Evolutionary conservation across 2,113 vertebrate species (phyloP), one percentile per base, ranked within the genome.

Genomic region (Hippocampus comes): DNA sequence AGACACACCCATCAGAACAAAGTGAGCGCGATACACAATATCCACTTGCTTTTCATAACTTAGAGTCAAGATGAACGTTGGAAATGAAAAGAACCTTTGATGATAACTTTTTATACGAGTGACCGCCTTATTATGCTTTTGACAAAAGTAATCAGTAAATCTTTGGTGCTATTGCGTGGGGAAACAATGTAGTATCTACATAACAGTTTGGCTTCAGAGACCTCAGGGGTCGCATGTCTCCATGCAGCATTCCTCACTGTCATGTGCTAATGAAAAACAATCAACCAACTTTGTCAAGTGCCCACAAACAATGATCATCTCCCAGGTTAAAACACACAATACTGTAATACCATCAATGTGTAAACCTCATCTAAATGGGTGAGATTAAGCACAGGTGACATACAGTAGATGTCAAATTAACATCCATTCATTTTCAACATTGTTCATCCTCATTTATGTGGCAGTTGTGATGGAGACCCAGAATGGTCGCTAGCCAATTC

Each of bases 241-340:
- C 77, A 55, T 68, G 81, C 81, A 63, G 76, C 92, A 94, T 92
- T 93, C 78, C 78, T 92, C 85, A 90, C 82, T 64, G 43, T 71
- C 75, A 84, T 61, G 79, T 90, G 87, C 72, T 89, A 93, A 92
- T 91, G 89, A 91, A 92, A 94, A 93, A 82, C 78, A 67, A 82
- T 78, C 73, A 83, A 85, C 89, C 43, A 67, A 76, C 71, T 67
- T 73, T 76, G 73, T 76, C 78, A 87, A 34, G 71, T 87, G 83
- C 63, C 80, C 91, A 90, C 89, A 87, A 89, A 90, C 91, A 78
- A 74, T 71, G 83, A 89, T 70, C 63, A 89, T 21, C 49, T 55
- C 59, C 25, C 34, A 69, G 46, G 23, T 64, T 14, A 59, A 59
- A 72, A 74, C n/a, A 41, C 4, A n/a, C 5, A 61, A 7, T 18